These are phyloP conservation scores for Xenentodon cancila DNA, from an alignment of 2,797 vertebrate genomes.

Conservation along the genomic window DNA sequence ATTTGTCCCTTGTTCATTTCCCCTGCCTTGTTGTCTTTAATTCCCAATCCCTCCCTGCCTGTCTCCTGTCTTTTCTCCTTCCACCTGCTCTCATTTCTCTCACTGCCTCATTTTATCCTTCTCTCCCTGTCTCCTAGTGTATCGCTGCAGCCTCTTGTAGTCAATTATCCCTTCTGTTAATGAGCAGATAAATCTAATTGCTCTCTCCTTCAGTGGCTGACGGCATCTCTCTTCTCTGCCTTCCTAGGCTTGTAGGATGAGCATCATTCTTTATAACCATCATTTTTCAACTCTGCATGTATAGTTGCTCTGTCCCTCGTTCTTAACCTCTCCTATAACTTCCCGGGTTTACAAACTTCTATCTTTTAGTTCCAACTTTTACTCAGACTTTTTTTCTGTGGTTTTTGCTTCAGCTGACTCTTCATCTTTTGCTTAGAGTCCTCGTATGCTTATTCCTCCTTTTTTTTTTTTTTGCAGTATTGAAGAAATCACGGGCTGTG, in stretches of 20 bases:
- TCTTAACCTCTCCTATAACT: constrained; percentile 14
- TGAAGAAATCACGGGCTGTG: constrained; percentile 38
- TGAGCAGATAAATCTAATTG: constrained; percentile 86
- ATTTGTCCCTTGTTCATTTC: constrained; percentile 60
- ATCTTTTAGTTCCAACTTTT: constrained; percentile 36
- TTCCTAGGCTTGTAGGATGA: constrained; percentile 56
- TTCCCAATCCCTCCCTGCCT: constrained; percentile 50
- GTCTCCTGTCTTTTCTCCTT: constrained; percentile 61
- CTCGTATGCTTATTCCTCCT: constrained; percentile 20
- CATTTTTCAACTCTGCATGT: constrained; percentile 54
- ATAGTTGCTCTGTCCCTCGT: constrained; percentile 26
- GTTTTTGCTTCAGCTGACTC: constrained; percentile 32
- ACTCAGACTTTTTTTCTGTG: constrained; percentile 9
- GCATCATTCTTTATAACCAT: constrained; percentile 42
- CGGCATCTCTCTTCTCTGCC: constrained; percentile 60
- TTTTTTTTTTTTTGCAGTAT: constrained; percentile 16
- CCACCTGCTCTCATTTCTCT: constrained; percentile 73
- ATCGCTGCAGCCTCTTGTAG: constrained; percentile 77
- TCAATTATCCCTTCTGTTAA: constrained; percentile 83
- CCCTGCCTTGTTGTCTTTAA: constrained; percentile 64
- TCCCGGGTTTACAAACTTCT: constrained; percentile 8
- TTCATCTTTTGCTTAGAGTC: constrained; percentile 21
- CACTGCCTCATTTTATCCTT: constrained; percentile 59
- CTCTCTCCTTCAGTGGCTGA: constrained; percentile 74
- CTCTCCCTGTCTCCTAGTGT: constrained; percentile 64